A percentile compares a stretch with the other conserved stretches of the same genome.
These are phyloP conservation scores for Timema cristinae DNA, from an alignment of 2,888 invertebrate species.

Conservation along the genomic window DNA sequence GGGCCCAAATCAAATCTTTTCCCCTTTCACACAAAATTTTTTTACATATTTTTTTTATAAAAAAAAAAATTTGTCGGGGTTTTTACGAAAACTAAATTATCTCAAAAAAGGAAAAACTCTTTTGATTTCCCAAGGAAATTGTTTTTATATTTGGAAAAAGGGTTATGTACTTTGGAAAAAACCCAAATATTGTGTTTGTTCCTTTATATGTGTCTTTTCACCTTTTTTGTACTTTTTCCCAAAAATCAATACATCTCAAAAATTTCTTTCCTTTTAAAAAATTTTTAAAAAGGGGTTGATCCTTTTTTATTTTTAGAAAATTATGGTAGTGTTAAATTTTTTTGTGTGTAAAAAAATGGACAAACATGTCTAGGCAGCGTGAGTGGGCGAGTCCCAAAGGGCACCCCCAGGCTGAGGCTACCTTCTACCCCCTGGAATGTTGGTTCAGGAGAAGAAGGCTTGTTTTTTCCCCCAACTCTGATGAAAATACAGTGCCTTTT, in stretches of 20 bases:
- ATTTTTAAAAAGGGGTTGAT: neutral
- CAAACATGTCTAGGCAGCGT: slow-evolving; percentile 50
- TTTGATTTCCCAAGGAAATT: neutral
- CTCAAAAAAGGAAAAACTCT: neutral
- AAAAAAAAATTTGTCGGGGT: too few relatives aligned
- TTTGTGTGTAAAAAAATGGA: neutral
- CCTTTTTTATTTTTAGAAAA: too few relatives aligned
- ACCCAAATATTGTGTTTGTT: too few relatives aligned
- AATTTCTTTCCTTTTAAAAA: neutral
- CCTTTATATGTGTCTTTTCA: too few relatives aligned
- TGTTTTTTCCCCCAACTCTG: slow-evolving; percentile 56
- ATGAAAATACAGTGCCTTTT: slow-evolving; percentile 75
- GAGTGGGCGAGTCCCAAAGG: slow-evolving; percentile 63
- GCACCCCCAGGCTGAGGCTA: slow-evolving; percentile 72
- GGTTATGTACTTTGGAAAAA: too few relatives aligned
- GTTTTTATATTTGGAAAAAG: too few relatives aligned
- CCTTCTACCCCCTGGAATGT: slow-evolving; percentile 77
- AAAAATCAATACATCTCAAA: neutral
- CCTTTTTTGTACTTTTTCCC: too few relatives aligned
- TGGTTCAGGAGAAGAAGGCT: slow-evolving; percentile 63
- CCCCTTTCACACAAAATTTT: too few relatives aligned
- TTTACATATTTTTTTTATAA: too few relatives aligned
- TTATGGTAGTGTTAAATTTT: too few relatives aligned
- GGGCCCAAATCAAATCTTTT: too few relatives aligned
- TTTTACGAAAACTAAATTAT: neutral